phyloP scores from a whole-genome alignment of 1,140 invertebrate species.

The Saccostrea glomerata region DNA sequence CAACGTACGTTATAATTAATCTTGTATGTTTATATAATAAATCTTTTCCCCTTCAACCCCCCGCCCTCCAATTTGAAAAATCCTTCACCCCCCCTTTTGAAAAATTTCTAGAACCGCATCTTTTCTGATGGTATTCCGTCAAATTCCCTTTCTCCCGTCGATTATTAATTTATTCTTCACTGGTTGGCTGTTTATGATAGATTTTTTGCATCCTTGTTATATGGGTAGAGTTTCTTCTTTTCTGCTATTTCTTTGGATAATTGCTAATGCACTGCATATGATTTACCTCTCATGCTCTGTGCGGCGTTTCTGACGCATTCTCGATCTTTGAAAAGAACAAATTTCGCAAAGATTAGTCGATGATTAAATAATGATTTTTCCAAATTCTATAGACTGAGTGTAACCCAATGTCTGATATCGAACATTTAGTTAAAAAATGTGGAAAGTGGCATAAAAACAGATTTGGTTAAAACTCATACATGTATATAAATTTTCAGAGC shows the following conservation, averaged over 20 bases:
- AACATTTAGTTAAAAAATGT: too few species aligned
- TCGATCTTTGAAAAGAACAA: slow-evolving; percentile 13
- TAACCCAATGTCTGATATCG: not conserved
- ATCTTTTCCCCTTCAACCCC: too few species aligned
- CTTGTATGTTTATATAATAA: too few species aligned
- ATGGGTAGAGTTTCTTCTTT: slow-evolving; percentile 3
- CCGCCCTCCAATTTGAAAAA: too few species aligned
- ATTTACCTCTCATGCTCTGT: not conserved
- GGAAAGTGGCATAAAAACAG: too few species aligned
- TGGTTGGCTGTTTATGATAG: not conserved
- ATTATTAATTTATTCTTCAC: not conserved
- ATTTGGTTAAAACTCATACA: too few species aligned
- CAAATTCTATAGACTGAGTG: not conserved
- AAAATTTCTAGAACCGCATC: too few species aligned
- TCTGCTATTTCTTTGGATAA: slow-evolving; percentile 21
- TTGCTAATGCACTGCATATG: not conserved
- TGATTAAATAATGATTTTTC: not conserved
- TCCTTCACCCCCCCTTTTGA: too few species aligned
- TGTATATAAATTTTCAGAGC: too few species aligned
- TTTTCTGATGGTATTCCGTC: too few species aligned
- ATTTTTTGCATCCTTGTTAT: not conserved
- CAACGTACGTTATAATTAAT: too few species aligned
- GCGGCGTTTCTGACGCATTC: not conserved
- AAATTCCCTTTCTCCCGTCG: not conserved
- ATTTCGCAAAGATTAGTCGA: not conserved